Percentiles rank a stretch among this genome's conserved stretches.
These are phyloP conservation scores for Lithosia quadra DNA, from an alignment of 2,888 invertebrate species.

Conservation along the genomic window DNA sequence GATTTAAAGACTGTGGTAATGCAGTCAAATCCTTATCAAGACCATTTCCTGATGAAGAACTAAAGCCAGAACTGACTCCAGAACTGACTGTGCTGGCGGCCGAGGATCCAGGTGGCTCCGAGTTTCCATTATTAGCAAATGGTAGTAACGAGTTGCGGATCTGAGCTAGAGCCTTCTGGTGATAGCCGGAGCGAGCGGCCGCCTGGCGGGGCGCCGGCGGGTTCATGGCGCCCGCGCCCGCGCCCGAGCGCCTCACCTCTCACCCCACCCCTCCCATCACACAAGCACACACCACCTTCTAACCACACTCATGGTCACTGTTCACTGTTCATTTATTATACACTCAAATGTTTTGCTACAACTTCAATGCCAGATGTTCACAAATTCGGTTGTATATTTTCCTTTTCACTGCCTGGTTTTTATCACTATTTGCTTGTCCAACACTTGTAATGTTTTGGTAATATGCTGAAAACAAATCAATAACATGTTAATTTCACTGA, in stretches of 20 bases:
- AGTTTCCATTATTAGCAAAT: conserved; percentile 90
- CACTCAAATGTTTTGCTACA: conserved; percentile 52
- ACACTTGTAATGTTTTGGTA: conserved; percentile 30
- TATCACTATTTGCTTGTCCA: conserved; percentile 36
- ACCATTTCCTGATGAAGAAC: conserved; percentile 86
- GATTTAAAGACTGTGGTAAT: conserved; percentile 88
- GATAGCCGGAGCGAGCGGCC: conserved; percentile 93
- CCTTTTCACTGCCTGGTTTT: conserved; percentile 42
- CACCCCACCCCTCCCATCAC: conserved; percentile 86
- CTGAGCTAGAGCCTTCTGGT: conserved; percentile 95
- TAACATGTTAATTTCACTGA: conserved; percentile 19
- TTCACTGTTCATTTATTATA: conserved; percentile 59
- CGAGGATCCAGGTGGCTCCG: conserved; percentile 90
- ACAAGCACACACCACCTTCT: conserved; percentile 69
- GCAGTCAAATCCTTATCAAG: conserved; percentile 89
- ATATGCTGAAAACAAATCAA: conserved; percentile 41
- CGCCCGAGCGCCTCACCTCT: conserved; percentile 85
- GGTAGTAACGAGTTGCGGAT: conserved; percentile 94
- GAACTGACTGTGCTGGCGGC: conserved; percentile 91
- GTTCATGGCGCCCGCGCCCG: conserved; percentile 88
- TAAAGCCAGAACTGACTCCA: conserved; percentile 87
- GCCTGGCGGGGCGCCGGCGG: conserved; percentile 88
- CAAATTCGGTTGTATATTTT: conserved; percentile 37
- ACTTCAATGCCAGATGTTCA: conserved; percentile 37
- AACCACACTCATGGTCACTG: conserved; percentile 66